A percentile compares a stretch with the other conserved stretches of the same genome.
phyloP scores from a whole-genome alignment of 2,113 vertebrate species.

The Butorides virescens region DNA sequence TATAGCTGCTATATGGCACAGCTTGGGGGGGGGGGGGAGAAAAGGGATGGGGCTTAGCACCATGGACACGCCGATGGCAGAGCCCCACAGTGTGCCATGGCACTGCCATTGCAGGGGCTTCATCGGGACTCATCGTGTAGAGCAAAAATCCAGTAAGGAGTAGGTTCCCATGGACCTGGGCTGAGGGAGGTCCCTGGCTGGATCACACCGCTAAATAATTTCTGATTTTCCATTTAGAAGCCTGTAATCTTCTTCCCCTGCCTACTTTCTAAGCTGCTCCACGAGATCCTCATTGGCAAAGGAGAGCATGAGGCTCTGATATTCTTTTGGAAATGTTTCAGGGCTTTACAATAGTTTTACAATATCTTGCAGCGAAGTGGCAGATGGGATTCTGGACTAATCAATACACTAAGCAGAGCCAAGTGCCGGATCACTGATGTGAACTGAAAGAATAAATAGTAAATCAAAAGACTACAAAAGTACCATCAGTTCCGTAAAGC shows the following conservation, averaged over 20 bases:
- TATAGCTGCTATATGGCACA: not conserved
- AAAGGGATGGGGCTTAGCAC: not conserved
- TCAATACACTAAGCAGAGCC: not conserved
- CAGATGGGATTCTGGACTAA: not conserved
- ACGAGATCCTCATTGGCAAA: not conserved
- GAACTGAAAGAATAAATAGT: not conserved
- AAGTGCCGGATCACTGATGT: not conserved
- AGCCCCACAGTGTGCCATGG: fast-evolving
- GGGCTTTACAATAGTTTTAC: not conserved
- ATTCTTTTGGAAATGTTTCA: not conserved
- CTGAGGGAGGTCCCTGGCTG: not conserved
- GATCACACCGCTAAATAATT: not conserved
- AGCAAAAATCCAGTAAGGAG: not conserved
- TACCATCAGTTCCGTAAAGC: not conserved
- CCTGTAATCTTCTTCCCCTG: not conserved
- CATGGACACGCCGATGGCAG: fast-evolving
- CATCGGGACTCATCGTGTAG: fast-evolving
- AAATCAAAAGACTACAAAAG: not conserved
- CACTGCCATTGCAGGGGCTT: not conserved
- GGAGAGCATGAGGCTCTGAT: not conserved
- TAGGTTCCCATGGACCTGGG: not conserved
- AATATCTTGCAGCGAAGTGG: not conserved
- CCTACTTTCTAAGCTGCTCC: not conserved
- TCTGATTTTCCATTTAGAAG: not conserved
- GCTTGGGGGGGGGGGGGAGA: not conserved